Conservation (phyloP, 1,140 invertebrate species). For the Psilanteris sp. region DNA sequence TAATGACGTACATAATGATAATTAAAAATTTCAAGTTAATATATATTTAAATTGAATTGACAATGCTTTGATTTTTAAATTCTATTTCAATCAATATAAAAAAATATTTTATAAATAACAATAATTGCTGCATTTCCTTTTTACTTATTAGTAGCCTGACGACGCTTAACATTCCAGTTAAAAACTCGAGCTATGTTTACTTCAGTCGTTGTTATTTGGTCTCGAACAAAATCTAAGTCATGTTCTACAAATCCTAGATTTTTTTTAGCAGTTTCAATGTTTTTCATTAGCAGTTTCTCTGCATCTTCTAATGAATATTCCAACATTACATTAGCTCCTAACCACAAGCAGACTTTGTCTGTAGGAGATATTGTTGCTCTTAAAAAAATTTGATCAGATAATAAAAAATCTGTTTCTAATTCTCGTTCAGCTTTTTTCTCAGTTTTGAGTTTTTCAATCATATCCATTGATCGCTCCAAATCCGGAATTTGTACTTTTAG, state of each 20-base stretch:
- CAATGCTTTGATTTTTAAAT: too few relatives aligned
- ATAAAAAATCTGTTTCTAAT: slow-evolving; percentile 93
- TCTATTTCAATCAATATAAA: background rate
- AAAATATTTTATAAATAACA: too few relatives aligned
- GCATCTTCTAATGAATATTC: slow-evolving; percentile 97
- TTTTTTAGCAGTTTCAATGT: slow-evolving; percentile 91
- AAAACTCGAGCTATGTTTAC: slow-evolving; percentile 98
- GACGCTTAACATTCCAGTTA: slow-evolving; percentile 96
- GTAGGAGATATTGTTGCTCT: slow-evolving; percentile 94
- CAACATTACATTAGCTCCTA: slow-evolving; percentile 99
- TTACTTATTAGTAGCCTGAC: slow-evolving; percentile 26
- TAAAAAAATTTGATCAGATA: slow-evolving; percentile 97
- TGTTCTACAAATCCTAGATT: slow-evolving; percentile 92
- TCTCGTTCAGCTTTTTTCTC: slow-evolving; percentile 86
- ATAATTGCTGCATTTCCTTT: too few relatives aligned
- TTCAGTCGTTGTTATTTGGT: slow-evolving; percentile 99
- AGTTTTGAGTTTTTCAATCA: slow-evolving; percentile 92
- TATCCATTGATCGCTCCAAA: slow-evolving; percentile 93
- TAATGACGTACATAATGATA: too few relatives aligned
- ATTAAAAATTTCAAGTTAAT: too few relatives aligned
- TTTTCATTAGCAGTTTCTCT: slow-evolving; percentile 90
- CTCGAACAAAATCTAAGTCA: slow-evolving; percentile 94
- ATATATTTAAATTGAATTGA: too few relatives aligned
- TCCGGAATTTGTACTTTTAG: slow-evolving; percentile 95
- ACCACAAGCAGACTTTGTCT: slow-evolving; percentile 97